Evolutionary conservation across 2,797 vertebrate species (phyloP).

Genomic region (Danio jaintianensis): DNA sequence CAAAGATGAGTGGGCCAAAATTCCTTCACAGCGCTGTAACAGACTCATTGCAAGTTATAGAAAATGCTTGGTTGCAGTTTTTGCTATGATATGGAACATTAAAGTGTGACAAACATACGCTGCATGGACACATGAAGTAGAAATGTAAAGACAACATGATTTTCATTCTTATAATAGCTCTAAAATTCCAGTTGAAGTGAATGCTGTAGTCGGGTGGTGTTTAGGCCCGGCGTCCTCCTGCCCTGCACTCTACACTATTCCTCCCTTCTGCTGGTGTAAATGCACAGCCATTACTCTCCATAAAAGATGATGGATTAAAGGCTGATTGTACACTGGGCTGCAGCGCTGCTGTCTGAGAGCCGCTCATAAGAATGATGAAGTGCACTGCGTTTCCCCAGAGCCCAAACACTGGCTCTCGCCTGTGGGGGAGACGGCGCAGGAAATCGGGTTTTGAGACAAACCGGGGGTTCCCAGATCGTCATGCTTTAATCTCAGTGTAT

Average conservation of each 20-base stretch:
- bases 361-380: constrained; percentile 87
- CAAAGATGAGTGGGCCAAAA: too few relatives aligned
- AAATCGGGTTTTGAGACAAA: constrained; percentile 65
- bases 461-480: constrained; percentile 42
- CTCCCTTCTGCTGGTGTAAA: constrained; percentile 74
- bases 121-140: neutral
- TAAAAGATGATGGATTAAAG: constrained; percentile 87
- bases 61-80: too few relatives aligned
- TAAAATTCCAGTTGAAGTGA: constrained; percentile 26
- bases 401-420: constrained; percentile 74
- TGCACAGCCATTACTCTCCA: constrained; percentile 83
- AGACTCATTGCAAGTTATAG: too few relatives aligned
- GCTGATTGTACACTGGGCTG: constrained; percentile 75
- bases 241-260: constrained; percentile 49
- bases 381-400: constrained; percentile 71
- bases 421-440: constrained; percentile 67
- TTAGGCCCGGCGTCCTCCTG: constrained; percentile 37
- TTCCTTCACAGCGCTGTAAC: too few relatives aligned
- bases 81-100: too few relatives aligned
- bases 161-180: neutral
- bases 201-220: neutral
- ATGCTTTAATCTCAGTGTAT: constrained; percentile 52
- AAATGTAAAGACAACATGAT: neutral
- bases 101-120: too few relatives aligned
- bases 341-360: constrained; percentile 68